Conservation (phyloP, 2,113 vertebrate species). For the Marcusenius ussheri region DNA sequence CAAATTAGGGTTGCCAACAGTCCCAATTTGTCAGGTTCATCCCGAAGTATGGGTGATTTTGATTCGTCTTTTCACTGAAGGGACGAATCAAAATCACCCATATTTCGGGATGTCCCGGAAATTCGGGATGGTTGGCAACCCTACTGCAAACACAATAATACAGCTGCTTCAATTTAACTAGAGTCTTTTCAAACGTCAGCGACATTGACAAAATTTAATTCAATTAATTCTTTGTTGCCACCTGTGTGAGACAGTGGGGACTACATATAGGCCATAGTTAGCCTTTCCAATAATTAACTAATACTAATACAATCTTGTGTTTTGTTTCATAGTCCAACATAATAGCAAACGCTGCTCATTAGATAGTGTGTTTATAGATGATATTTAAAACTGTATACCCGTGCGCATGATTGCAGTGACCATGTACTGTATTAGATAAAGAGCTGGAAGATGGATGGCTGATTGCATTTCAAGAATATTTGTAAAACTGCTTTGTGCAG, state of each 20-base stretch:
- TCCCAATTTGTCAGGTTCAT: no score
- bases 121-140: no score
- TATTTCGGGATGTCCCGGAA: no score
- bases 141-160: background rate
- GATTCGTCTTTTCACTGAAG: no score
- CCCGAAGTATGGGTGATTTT: no score
- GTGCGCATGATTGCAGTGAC: background rate
- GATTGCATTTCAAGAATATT: background rate
- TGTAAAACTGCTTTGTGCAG: background rate
- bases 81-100: no score
- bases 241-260: background rate
- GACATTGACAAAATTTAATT: background rate
- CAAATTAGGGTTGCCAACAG: background rate
- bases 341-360: background rate
- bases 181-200: background rate
- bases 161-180: background rate
- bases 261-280: background rate
- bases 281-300: background rate
- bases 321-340: background rate
- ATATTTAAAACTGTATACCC: background rate
- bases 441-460: background rate
- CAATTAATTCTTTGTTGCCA: background rate
- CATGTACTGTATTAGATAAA: background rate
- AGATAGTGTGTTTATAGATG: background rate
- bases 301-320: background rate